Percentiles rank a stretch among this genome's conserved stretches.
These are phyloP conservation scores for Goniozus legneri DNA, from an alignment of 1,140 invertebrate species.

Conservation along the genomic window DNA sequence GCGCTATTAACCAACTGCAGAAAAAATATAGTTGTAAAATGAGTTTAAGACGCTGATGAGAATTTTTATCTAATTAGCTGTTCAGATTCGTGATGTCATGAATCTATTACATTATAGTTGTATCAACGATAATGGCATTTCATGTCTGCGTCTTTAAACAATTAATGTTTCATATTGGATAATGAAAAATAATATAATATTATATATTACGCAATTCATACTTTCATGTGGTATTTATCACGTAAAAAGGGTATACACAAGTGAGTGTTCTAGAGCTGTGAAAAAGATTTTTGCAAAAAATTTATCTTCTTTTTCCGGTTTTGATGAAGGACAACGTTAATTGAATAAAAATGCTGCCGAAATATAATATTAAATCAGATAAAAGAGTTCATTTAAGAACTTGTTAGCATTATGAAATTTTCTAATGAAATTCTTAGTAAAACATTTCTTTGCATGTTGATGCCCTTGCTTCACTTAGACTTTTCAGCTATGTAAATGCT, in stretches of 20 bases:
- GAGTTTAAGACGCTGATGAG: too few species aligned
- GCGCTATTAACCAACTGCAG: conserved; percentile 20
- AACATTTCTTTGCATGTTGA: conserved; percentile 21
- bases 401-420: not conserved
- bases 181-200: too few species aligned
- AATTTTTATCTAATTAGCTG: too few species aligned
- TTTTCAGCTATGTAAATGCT: conserved; percentile 16
- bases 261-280: too few species aligned
- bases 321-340: too few species aligned
- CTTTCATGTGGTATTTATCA: too few species aligned
- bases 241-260: too few species aligned
- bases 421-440: conserved; percentile 17
- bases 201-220: too few species aligned
- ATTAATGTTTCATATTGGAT: not conserved
- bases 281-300: too few species aligned
- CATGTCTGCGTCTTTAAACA: not conserved
- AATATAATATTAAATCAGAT: not conserved
- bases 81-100: too few species aligned
- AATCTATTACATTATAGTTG: too few species aligned
- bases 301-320: too few species aligned
- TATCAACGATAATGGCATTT: not conserved
- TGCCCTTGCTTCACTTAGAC: conserved; percentile 18
- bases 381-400: not conserved
- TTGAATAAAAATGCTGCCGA: not conserved
- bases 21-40: not conserved